Conservation (phyloP, 2,888 invertebrate species). For the Orchestes rusci region DNA sequence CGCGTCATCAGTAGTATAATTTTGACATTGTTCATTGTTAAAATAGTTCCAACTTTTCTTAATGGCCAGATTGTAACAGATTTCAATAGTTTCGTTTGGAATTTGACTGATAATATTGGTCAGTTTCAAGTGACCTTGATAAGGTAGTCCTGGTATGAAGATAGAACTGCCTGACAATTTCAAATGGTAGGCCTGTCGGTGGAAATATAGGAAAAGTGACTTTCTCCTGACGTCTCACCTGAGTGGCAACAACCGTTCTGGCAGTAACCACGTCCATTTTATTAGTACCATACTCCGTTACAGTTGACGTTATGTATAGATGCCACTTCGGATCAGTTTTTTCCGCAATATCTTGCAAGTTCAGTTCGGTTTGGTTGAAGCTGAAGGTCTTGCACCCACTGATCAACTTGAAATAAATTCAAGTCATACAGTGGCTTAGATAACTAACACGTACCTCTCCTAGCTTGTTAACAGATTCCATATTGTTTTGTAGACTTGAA, state of each 20-base stretch:
- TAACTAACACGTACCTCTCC: neutral
- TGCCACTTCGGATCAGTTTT: constrained; percentile 29
- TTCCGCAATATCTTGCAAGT: constrained; percentile 24
- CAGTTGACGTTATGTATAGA: constrained; percentile 41
- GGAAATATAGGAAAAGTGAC: too few species aligned
- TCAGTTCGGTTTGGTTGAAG: constrained; percentile 31
- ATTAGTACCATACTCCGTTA: constrained; percentile 57
- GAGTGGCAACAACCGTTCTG: too few species aligned
- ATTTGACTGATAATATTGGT: constrained; percentile 28
- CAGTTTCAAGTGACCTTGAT: constrained; percentile 53
- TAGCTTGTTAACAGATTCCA: neutral
- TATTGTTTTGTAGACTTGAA: neutral
- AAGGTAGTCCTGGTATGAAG: constrained; percentile 66
- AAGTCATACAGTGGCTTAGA: neutral
- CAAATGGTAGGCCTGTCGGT: constrained; percentile 49
- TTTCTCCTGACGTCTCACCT: too few species aligned
- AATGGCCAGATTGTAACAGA: constrained; percentile 41
- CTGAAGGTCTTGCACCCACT: constrained; percentile 38
- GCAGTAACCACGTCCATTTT: constrained; percentile 56
- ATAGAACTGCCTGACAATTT: constrained; percentile 53
- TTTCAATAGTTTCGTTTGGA: constrained; percentile 34
- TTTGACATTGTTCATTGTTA: constrained; percentile 36
- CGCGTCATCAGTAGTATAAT: constrained; percentile 33
- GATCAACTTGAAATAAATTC: constrained; percentile 31
- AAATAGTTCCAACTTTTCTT: constrained; percentile 39